Conservation (phyloP, 2,888 invertebrate species). For the Melieria crassipennis region DNA sequence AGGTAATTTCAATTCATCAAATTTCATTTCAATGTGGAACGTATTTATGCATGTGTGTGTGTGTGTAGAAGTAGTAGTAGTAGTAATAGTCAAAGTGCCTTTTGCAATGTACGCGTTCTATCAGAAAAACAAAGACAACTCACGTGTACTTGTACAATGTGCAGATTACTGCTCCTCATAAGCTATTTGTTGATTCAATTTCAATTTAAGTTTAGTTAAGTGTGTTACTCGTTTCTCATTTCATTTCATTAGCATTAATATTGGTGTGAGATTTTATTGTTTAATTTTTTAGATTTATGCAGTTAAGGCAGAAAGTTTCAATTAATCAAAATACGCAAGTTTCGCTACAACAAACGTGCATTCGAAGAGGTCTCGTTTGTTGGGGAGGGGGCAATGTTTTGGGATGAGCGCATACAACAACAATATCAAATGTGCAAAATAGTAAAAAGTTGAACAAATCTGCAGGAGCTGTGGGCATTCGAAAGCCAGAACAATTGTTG, state of each 20-base stretch:
- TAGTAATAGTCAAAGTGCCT: conserved; percentile 25
- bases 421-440: no score
- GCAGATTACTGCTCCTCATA: conserved; percentile 18
- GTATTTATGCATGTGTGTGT: background rate
- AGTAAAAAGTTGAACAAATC: no score
- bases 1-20: conserved; percentile 10
- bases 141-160: conserved; percentile 27
- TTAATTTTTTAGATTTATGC: conserved; percentile 25
- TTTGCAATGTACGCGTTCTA: conserved; percentile 5
- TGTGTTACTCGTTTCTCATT: conserved; percentile 5
- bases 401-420: no score
- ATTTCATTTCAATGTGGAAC: conserved; percentile 10
- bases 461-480: no score
- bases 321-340: no score
- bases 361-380: no score
- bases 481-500: no score
- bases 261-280: conserved; percentile 30
- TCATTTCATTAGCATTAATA: conserved; percentile 20
- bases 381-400: no score
- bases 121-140: conserved; percentile 12
- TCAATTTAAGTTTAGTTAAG: conserved; percentile 2
- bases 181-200: background rate
- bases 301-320: conserved; percentile 17
- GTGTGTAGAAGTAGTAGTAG: background rate
- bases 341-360: no score